Evolutionary conservation across 2,797 vertebrate genomes (phyloP).

Genomic region (Sandelia bainsii): DNA sequence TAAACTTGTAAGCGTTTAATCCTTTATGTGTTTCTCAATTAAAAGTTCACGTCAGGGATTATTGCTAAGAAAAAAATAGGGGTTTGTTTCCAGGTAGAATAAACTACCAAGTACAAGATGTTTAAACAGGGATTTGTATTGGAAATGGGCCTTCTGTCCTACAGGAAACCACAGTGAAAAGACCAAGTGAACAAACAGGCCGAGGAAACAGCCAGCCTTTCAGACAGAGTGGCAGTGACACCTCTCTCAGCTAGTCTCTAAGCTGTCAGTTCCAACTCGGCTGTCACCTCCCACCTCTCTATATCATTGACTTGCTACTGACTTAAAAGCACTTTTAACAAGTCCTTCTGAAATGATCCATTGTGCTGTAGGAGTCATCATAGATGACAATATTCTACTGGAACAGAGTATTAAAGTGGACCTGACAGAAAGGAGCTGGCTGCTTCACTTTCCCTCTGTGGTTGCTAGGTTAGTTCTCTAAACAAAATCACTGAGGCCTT

Average conservation of each 20-base stretch:
- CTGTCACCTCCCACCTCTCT: slow-evolving; percentile 73
- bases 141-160: slow-evolving; percentile 38
- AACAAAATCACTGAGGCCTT: slow-evolving; percentile 77
- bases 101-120: slow-evolving; percentile 45
- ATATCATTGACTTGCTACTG: slow-evolving; percentile 77
- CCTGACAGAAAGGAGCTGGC: slow-evolving; percentile 69
- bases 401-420: slow-evolving; percentile 69
- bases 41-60: slow-evolving; percentile 53
- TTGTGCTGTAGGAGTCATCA: slow-evolving; percentile 79
- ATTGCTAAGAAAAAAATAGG: slow-evolving; percentile 46
- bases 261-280: slow-evolving; percentile 63
- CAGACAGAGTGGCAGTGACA: slow-evolving; percentile 66
- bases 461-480: slow-evolving; percentile 80
- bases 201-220: slow-evolving; percentile 64
- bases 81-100: slow-evolving; percentile 63
- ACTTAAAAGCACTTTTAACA: slow-evolving; percentile 72
- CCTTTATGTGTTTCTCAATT: slow-evolving; percentile 57
- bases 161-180: slow-evolving; percentile 59
- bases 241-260: slow-evolving; percentile 67
- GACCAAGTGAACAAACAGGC: slow-evolving; percentile 58
- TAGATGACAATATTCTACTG: slow-evolving; percentile 70
- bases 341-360: slow-evolving; percentile 72
- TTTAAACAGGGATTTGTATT: slow-evolving; percentile 65
- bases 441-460: slow-evolving; percentile 80
- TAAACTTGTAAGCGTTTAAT: slow-evolving; percentile 44